phyloP scores from a whole-genome alignment of 2,888 invertebrate genomes.

The Hypomecis punctinalis region DNA sequence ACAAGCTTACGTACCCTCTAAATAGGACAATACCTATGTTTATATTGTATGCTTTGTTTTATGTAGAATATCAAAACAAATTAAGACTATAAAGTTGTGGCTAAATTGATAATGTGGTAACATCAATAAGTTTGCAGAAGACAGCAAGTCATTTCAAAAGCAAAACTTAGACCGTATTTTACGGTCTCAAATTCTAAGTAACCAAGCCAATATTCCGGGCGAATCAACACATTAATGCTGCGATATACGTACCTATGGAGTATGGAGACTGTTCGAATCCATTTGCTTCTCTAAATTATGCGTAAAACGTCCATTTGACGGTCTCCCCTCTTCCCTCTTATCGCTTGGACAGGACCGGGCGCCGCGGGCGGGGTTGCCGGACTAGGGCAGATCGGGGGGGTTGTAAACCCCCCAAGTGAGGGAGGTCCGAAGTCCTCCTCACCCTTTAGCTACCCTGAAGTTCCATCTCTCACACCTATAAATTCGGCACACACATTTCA shows the following conservation, averaged over 20 bases:
- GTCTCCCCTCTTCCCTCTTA: conserved; percentile 84
- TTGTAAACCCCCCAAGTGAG: conserved; percentile 75
- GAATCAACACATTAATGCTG: conserved; percentile 57
- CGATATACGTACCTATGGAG: conserved; percentile 72
- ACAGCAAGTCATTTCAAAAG: conserved; percentile 21
- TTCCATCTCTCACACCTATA: conserved; percentile 86
- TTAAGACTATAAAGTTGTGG: not conserved
- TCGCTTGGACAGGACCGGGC: conserved; percentile 84
- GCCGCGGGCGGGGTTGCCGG: conserved; percentile 82
- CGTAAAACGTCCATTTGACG: conserved; percentile 86
- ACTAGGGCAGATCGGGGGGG: conserved; percentile 83
- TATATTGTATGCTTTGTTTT: no score
- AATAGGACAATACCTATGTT: no score
- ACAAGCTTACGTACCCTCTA: no score
- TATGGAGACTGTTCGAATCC: conserved; percentile 83
- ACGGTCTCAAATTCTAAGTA: conserved; percentile 28
- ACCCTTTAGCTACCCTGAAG: conserved; percentile 85
- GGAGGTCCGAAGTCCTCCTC: conserved; percentile 84
- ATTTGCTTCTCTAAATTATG: conserved; percentile 86
- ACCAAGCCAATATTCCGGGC: conserved; percentile 33
- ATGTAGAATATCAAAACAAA: no score
- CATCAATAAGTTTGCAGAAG: conserved; percentile 10
- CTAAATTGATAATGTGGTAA: not conserved
- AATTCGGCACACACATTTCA: conserved; percentile 84
- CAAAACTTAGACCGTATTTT: conserved; percentile 25